These are phyloP conservation scores for Trogon melanurus DNA, from an alignment of 2,113 vertebrate species.

Conservation along the genomic window DNA sequence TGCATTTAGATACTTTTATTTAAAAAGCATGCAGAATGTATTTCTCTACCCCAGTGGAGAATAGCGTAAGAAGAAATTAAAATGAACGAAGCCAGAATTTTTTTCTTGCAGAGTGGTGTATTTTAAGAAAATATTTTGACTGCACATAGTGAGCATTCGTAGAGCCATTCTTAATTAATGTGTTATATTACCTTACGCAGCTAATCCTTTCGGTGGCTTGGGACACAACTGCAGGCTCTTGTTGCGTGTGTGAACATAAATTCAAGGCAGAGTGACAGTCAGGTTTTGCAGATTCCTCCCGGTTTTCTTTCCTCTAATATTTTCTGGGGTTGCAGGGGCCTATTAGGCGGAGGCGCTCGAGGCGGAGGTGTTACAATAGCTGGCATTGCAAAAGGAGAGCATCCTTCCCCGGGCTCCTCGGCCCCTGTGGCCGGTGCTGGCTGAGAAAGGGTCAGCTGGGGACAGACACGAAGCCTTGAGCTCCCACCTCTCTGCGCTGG, in stretches of 20 bases:
- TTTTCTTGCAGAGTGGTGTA: not conserved
- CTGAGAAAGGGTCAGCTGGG: not conserved
- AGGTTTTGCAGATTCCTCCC: not conserved
- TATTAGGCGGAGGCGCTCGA: not conserved
- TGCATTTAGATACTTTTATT: not conserved
- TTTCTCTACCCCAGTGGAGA: not conserved
- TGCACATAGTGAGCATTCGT: not conserved
- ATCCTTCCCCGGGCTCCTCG: not conserved
- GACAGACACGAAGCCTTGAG: not conserved
- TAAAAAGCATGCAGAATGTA: not conserved
- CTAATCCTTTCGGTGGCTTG: not conserved
- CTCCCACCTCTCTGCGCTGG: not conserved
- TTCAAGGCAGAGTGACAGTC: not conserved
- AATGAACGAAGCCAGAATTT: not conserved
- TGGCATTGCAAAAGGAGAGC: accelerated
- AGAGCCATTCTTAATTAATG: not conserved
- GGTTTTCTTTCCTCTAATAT: not conserved
- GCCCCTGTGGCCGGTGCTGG: not conserved
- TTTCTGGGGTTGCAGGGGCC: not conserved
- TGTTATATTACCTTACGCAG: not conserved
- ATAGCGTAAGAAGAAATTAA: not conserved
- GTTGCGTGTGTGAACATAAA: not conserved
- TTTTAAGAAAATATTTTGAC: not conserved
- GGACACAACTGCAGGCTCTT: not conserved
- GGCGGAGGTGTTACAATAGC: not conserved